Evolutionary conservation across 1,140 invertebrate species (phyloP), one percentile per base, ranked within the genome.

Genomic region (Diabrotica virgifera): DNA sequence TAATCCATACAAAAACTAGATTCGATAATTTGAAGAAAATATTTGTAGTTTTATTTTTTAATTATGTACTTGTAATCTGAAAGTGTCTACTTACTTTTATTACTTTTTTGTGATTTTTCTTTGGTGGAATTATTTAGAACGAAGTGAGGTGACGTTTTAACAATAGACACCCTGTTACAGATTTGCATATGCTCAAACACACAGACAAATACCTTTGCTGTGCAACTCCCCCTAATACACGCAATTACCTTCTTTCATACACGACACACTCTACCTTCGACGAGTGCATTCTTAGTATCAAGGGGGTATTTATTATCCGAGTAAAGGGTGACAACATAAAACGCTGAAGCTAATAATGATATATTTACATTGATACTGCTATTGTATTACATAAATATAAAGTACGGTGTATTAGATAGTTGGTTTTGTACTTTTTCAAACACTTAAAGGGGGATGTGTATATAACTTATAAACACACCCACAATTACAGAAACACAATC

Each of bases 121-220:
- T 68, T 79, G 90, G 89, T 81, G 90, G 70, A 90, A 90, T 79
- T 1, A 24, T 24, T 24, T 24, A 24, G 24, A 24, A 24, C 24
- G 1, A 24, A 24, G 24, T 24, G 24, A 24, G 24, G 5, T 46
- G 8, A 46, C 40, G 3, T 46, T 46, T n/a, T 6, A 3, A 46
- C 40, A 46, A 46, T 46, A 46, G 40, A n/a, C 8, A 46, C 40
- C 40, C 40, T 46, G 40, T 46, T 10, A 46, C n/a, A 46, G 40
- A 46, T 46, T 46, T 10, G 40, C 8, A 46, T n/a, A 46, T 24
- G 40, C n/a, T 46, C 8, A 46, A 46, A n/a, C n/a, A 46, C 8
- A 46, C 40, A 46, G 8, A 46, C 40, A 46, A 46, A 46, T 46
- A 46, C 40, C 40, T 46, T n/a, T 46, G 5, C 40, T 46, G 8